Evolutionary conservation across 2,797 vertebrate species (phyloP), one percentile per base, ranked within the genome.

Genomic region (Chaenodraco wilsoni): DNA sequence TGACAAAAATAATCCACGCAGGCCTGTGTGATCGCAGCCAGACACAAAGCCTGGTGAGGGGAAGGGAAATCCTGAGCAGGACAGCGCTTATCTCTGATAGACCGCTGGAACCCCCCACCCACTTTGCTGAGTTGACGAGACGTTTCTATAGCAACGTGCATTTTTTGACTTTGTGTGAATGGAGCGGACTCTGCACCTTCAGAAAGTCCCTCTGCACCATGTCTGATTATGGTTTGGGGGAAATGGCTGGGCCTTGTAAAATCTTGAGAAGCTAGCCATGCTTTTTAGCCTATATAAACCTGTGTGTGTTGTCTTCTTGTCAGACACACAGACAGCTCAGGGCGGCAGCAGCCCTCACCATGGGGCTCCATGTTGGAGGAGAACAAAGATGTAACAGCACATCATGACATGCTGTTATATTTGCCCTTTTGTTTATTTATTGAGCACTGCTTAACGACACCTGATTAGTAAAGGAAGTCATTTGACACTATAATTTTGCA

Each of bases 1-100:
- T 90, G 83, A 81, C 72, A 68, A 69, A 69, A 87, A 86, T 89
- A 85, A 88, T 92, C 88, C 78, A 73, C 0, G 2, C 76, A 9
- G 69, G 76, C 69, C 15, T 6, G 49, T 46, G 72, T 88, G 72
- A 77, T 64, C 82, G 85, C 79, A 81, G 63, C 77, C 85, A 84
- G 84, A 90, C 90, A 90, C 85, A 91, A 91, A 92, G 87, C 79
- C 76, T 55, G 46, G 59, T 63, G 69, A 84, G 64, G 68, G 61
- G 69, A 81, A 48, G 65, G 66, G 70, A 85, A 83, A 82, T 91
- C 82, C 84, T 67, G 65, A 67, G 78, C 79, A 69, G 80, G 81
- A 82, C 81, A 59, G 40, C 2, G 65, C 76, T 88, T 88, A 87
- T 85, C 81, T 84, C 19, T 68, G 41, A 82, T 67, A 65, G 69